These are phyloP conservation scores for Austrolebias charrua DNA, from an alignment of 2,797 vertebrate species.

Conservation along the genomic window DNA sequence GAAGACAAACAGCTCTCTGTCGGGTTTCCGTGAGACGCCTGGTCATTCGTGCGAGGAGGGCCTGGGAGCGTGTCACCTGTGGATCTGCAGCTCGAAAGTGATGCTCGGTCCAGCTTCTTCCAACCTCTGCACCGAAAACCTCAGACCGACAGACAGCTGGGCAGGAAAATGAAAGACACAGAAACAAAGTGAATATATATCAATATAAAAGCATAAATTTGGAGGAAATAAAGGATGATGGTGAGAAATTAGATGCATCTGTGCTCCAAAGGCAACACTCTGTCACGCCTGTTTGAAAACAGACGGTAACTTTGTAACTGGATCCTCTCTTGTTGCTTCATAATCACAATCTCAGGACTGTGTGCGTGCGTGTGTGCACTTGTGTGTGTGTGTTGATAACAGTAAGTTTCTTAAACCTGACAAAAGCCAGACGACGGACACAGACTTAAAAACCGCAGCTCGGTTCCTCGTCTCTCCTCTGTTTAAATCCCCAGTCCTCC, in stretches of 20 bases:
- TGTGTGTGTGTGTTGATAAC: constrained; percentile 29
- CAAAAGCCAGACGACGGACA: constrained; percentile 58
- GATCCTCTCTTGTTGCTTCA: constrained; percentile 25
- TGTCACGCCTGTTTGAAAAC: constrained; percentile 48
- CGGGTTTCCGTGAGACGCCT: constrained; percentile 7
- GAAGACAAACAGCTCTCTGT: constrained; percentile 57
- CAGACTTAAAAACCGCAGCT: constrained; percentile 48
- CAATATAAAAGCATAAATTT: constrained; percentile 10
- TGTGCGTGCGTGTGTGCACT: too few relatives aligned
- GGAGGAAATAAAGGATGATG: constrained; percentile 23
- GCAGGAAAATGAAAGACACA: constrained; percentile 23
- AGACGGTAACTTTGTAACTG: constrained; percentile 49
- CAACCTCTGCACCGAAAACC: constrained; percentile 90
- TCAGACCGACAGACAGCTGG: constrained; percentile 92
- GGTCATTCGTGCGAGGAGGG: constrained; percentile 10
- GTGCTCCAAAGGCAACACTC: constrained; percentile 56
- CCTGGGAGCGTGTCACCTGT: constrained; percentile 83
- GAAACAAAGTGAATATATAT: constrained; percentile 2
- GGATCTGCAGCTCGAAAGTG: constrained; percentile 90
- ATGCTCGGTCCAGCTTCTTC: constrained; percentile 87
- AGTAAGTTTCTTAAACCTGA: constrained; percentile 44
- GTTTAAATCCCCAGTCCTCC: constrained; percentile 58
- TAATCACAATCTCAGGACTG: constrained; percentile 25
- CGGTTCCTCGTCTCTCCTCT: constrained; percentile 56
- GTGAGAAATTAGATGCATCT: constrained; percentile 34